These are phyloP conservation scores for Montipora capitata DNA, from an alignment of 92 coral and sea anemone species.

Conservation along the genomic window DNA sequence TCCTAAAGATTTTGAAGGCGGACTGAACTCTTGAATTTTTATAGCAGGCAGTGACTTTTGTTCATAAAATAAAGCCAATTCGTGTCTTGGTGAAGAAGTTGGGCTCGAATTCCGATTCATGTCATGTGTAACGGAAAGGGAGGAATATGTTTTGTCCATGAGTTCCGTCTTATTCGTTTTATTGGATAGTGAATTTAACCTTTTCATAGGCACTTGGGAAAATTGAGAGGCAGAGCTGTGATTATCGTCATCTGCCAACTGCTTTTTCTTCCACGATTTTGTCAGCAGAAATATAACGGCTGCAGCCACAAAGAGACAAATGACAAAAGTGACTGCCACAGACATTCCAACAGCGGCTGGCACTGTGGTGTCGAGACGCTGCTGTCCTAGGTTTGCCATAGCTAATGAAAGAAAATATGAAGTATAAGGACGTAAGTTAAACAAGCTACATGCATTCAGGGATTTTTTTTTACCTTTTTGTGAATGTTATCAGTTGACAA, in stretches of 20 bases:
- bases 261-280: slow-evolving; percentile 41
- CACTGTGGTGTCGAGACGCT: slow-evolving; percentile 25
- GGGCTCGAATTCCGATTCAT: neutral
- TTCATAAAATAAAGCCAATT: too few relatives aligned
- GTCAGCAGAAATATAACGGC: slow-evolving; percentile 18
- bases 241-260: neutral
- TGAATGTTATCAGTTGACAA: too few relatives aligned
- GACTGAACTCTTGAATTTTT: neutral
- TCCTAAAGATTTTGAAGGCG: neutral
- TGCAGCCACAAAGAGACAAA: slow-evolving; percentile 62
- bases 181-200: too few relatives aligned
- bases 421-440: neutral
- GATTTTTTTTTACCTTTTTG: neutral
- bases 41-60: neutral
- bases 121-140: neutral
- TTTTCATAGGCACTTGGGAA: neutral
- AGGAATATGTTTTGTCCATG: too few relatives aligned
- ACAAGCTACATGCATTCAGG: neutral
- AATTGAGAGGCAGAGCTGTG: slow-evolving; percentile 30
- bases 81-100: neutral
- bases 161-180: neutral
- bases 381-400: neutral
- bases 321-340: slow-evolving; percentile 72
- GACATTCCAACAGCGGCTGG: slow-evolving; percentile 75
- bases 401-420: neutral